Evolutionary conservation across 2,797 vertebrate genomes (phyloP), one percentile per base, ranked within the genome.

Genomic region (Tinamus major): DNA sequence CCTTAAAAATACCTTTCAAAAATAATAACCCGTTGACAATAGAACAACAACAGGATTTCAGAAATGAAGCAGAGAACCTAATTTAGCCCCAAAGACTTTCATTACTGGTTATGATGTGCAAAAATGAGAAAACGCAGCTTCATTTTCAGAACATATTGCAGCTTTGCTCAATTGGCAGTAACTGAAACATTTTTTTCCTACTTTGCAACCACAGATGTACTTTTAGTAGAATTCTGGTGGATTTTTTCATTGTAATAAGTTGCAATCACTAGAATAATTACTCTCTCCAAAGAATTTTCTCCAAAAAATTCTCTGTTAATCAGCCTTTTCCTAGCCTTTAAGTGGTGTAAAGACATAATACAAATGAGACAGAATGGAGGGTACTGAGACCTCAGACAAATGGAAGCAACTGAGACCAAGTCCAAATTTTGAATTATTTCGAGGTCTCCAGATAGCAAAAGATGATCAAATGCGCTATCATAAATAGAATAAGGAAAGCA

Each of bases 111-210:
- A 71, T 55, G 56, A 74, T 65, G 56, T 58, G 48, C 70, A 86
- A 89, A 92, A 91, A 86, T 59, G 87, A 93, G 92, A 89, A 89
- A 84, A 74, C 78, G 71, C 85, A 93, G 85, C 82, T 94, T 92
- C 87, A 90, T 76, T 91, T 87, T n/a, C 17, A 74, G 59, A 95
- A 79, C 80, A 79, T 79, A 93, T 61, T 90, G 68, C 75, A 91
- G 86, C 85, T 87, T 96, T 96, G 95, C 92, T 93, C 62, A 70
- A 55, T 26, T 92, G 91, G 69, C 79, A 90, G 89, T 48, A 91
- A 49, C 31, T 3, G 42, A 92, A 88, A 91, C n/a, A 11, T 39
- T 56, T 63, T 81, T 51, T 19, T 9, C 51, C 33, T 79, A 6
- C 85, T 92, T 72, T 86, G 65, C 62, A 81, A 58, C 46, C 78